Evolutionary conservation across 2,113 vertebrate genomes (phyloP), one percentile per base, ranked within the genome.

Genomic region (Equus quagga): DNA sequence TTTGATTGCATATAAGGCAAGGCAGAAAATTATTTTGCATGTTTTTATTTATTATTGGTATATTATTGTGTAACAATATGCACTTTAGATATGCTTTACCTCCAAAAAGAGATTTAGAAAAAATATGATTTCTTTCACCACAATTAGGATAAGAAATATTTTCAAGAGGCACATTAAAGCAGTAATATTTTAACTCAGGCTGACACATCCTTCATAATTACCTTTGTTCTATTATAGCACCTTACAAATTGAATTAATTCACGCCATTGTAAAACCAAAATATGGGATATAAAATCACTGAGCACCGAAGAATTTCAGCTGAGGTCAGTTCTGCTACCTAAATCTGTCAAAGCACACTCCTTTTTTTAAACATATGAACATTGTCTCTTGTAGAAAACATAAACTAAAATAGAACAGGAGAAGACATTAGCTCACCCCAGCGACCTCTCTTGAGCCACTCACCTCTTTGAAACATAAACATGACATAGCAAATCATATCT

Each of bases 141-240:
- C 13, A 81, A 85, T 97, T 95, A 86, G 3, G 6, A 10, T 91
- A 73, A 91, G 65, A 97, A 94, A 83, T 97, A 93, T 85, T 94
- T 98, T 95, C 73, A 95, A 87, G 54, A 92, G 24, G 12, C 33
- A 73, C 44, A 94, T 97, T 97, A 85, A 76, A 64, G 23, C 33
- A 86, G 51, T 33, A 91, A 85, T 97, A 96, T 95, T 97, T 98
- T 96, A 97, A 87, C 46, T 60, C 1, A 88, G 36, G 31, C 73
- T 98, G 95, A 88, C 76, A 96, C 12, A 93, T 67, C 56, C 44
- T 93, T 96, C 62, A 95, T 95, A 97, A 95, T 97, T 97, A 95
- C 41, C 36, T 95, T 91, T 97, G 46, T 97, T 96, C 41, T 90
- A 78, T 96, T 95, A 73, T 1, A 73, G 67, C 21, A 83, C 56